Conservation (phyloP, 1,140 invertebrate genomes). For the Micrasema longulum region DNA sequence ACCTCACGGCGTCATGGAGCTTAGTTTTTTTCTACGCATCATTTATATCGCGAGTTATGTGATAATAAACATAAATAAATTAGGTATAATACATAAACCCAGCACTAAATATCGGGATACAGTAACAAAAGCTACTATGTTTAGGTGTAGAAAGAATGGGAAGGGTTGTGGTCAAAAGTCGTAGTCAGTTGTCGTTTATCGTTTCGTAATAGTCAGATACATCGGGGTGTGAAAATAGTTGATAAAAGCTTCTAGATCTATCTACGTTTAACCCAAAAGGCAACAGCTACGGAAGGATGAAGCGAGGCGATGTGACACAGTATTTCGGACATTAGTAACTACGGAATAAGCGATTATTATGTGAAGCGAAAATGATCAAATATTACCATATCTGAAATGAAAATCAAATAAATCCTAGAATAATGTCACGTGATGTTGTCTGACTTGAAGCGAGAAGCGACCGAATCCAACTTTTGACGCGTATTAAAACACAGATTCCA, state of each 20-base stretch:
- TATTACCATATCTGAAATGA: constrained; percentile 49
- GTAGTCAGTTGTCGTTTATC: constrained; percentile 50
- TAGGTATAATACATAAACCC: too few relatives aligned
- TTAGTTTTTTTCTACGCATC: too few relatives aligned
- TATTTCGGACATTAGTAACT: constrained; percentile 35
- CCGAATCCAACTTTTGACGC: constrained; percentile 48
- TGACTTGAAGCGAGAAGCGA: constrained; percentile 44
- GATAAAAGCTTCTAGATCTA: not conserved
- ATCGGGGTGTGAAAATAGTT: constrained; percentile 41
- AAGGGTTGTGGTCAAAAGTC: constrained; percentile 50
- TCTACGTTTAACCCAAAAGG: constrained; percentile 37
- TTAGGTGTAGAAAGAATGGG: not conserved
- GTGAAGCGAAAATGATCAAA: constrained; percentile 52
- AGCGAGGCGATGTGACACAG: constrained; percentile 19
- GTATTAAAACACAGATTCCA: constrained; percentile 52
- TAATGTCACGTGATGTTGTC: constrained; percentile 63
- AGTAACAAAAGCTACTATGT: too few relatives aligned
- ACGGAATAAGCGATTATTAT: constrained; percentile 36
- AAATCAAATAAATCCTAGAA: constrained; percentile 70
- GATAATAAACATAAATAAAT: too few relatives aligned
- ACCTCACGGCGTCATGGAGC: too few relatives aligned
- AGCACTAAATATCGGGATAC: too few relatives aligned
- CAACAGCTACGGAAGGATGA: constrained; percentile 32
- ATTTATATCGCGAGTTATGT: too few relatives aligned
- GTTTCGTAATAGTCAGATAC: constrained; percentile 51